Percentiles rank a stretch among this genome's conserved stretches.
phyloP scores from a whole-genome alignment of 2,888 invertebrate species.

The Conchocele bisecta region DNA sequence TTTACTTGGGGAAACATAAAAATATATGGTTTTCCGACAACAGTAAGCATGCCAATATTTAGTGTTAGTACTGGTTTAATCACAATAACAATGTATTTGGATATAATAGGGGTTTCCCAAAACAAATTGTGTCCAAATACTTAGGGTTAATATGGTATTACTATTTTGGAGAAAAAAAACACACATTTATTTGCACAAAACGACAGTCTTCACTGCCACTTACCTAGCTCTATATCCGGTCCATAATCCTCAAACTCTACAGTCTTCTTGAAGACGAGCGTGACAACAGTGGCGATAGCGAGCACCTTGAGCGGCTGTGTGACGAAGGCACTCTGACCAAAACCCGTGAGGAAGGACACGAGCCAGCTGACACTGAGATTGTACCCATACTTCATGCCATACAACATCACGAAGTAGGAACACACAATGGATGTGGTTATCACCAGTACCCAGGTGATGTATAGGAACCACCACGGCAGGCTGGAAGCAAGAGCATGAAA shows the following conservation, averaged over 20 bases:
- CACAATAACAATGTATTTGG: too few relatives aligned
- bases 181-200: too few relatives aligned
- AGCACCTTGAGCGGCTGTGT: constrained; percentile 72
- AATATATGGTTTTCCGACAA: too few relatives aligned
- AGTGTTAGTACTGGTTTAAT: too few relatives aligned
- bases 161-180: too few relatives aligned
- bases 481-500: too few relatives aligned
- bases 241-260: constrained; percentile 58
- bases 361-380: constrained; percentile 73
- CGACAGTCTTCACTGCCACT: too few relatives aligned
- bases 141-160: too few relatives aligned
- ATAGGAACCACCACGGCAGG: constrained; percentile 78
- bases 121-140: too few relatives aligned
- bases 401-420: constrained; percentile 76
- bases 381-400: constrained; percentile 77
- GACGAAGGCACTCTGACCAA: constrained; percentile 68
- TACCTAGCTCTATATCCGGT: constrained; percentile 47
- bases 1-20: too few relatives aligned
- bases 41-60: too few relatives aligned
- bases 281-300: constrained; percentile 60
- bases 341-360: constrained; percentile 74
- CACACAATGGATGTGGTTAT: constrained; percentile 57
- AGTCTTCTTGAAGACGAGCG: constrained; percentile 64
- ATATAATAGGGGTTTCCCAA: too few relatives aligned
- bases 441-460: constrained; percentile 70